A percentile compares a stretch with the other conserved stretches of the same genome.
Evolutionary conservation across 2,113 vertebrate genomes (phyloP).

Genomic region (Gasterosteus aculeatus): DNA sequence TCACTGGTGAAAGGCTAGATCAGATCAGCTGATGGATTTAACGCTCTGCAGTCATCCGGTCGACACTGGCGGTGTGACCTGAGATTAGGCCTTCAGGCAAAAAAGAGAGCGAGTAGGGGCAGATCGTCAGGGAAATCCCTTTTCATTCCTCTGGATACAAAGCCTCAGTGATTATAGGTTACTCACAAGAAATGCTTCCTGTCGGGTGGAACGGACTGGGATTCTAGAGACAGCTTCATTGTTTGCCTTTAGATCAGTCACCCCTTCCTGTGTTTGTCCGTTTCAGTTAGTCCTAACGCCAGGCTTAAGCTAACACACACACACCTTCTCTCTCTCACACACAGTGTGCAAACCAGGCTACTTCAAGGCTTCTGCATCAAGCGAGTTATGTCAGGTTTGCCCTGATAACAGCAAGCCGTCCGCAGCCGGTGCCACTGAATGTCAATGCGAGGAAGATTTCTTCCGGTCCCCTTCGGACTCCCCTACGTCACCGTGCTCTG

Average conservation of each 20-base stretch:
- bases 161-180: constrained; percentile 73
- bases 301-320: constrained; percentile 48
- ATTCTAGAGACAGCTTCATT: constrained; percentile 62
- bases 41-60: constrained; percentile 64
- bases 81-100: constrained; percentile 67
- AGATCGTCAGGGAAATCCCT: constrained; percentile 73
- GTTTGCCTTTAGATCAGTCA: constrained; percentile 64
- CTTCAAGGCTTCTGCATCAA: constrained; percentile 84
- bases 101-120: constrained; percentile 66
- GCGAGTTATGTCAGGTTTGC: constrained; percentile 81
- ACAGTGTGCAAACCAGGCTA: constrained; percentile 88
- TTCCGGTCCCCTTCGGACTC: constrained; percentile 84
- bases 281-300: constrained; percentile 40
- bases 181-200: constrained; percentile 73
- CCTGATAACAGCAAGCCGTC: constrained; percentile 85
- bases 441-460: constrained; percentile 86
- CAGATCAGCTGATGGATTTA: constrained; percentile 67
- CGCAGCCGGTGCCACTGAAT: constrained; percentile 73
- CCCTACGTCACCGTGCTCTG: constrained; percentile 82
- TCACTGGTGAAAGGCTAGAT: constrained; percentile 45
- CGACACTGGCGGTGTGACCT: constrained; percentile 60
- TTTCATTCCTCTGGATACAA: constrained; percentile 71
- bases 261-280: constrained; percentile 68
- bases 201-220: constrained; percentile 45
- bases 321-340: constrained; percentile 6